Base-by-base conservation (phyloP, 2,113 vertebrate genomes). In the Ibidorhyncha struthersii region DNA sequence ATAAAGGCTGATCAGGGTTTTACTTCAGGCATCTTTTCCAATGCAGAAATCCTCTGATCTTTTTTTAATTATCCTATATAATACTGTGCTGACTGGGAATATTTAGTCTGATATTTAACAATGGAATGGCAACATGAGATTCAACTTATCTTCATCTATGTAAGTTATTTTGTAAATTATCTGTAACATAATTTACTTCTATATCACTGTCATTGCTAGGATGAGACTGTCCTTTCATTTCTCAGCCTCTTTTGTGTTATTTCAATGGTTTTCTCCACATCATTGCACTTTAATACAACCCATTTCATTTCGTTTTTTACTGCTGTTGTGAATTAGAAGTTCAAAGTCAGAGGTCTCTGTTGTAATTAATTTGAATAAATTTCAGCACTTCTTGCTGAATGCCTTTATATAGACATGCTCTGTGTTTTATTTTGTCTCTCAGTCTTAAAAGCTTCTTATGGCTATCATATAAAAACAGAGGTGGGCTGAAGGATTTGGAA, bases 251-350 rank as follows among this genome's bases (percentile, higher is more conserved):
- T 52, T 83, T 62, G 84, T 72, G 10, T 87, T 91, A 55, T 82
- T 90, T 85, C 84, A 80, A 80, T 74, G 92, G 43, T 89, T 92
- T 88, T 95, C 62, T 70, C 93, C 86, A 94, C 85, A 69, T 94
- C 82, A 92, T 86, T 93, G 98, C 98, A 98, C 98, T 98, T 98
- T 98, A 98, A 97, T 95, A 86, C 67, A 90, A 94, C 45, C 38
- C 76, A 71, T 96, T 97, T 96, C 89, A 38, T 91, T 92, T 67
- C 70, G 84, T 95, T 96, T 98, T 96, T 93, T 97, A 94, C 86
- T 98, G 95, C 94, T 96, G 85, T 95, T 97, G 95, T 98, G 98
- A 98, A 97, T 98, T 97, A 86, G 86, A 84, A 90, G 70, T 90
- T 87, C 86, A 45, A 95, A 95, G 70, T 89, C 96, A 78, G 86